Evolutionary conservation across 2,113 vertebrate genomes (phyloP), one percentile per base, ranked within the genome.

Genomic region (Galemys pyrenaicus): DNA sequence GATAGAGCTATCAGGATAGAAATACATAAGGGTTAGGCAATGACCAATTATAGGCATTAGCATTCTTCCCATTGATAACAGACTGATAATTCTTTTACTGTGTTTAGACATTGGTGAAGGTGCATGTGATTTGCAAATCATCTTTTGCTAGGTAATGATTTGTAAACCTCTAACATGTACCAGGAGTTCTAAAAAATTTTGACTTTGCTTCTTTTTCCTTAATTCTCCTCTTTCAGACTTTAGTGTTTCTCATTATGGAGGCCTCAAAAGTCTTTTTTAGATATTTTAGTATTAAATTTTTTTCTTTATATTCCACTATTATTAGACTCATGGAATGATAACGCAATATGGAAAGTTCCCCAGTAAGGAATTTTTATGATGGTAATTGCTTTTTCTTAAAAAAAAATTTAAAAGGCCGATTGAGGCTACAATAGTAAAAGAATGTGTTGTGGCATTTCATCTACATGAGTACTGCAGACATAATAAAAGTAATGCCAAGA

Each of bases 21-120:
- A 97, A 98, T 94, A 97, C 74, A 97, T 20, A 97, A 95, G 73
- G 78, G 93, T 97, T 96, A 98, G 84, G 80, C 94, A 98, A 97
- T 96, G 97, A 98, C 97, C 96, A 98, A 93, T 97, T 98, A 96
- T 92, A 98, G 96, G 96, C 98, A 98, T 97, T 96, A 97, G 90
- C 82, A 97, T 97, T 97, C 96, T 83, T 92, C 92, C 89, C 95
- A 95, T 2, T 98, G 98, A 97, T 97, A 98, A 97, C 84, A 95
- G 84, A 74, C 88, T 91, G 93, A 93, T 88, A 92, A 86, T 97
- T 95, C 94, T 97, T 95, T 95, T 98, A 96, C 82, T 94, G 91
- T 98, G 95, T 98, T 98, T 98, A 98, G 96, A 97, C 95, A 97
- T 32, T 58, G 51, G 80, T 79, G 70, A 98, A 94, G 83, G 95